These are phyloP conservation scores for Poecilobothrus nobilitatus DNA, from an alignment of 2,888 invertebrate species.

Conservation along the genomic window DNA sequence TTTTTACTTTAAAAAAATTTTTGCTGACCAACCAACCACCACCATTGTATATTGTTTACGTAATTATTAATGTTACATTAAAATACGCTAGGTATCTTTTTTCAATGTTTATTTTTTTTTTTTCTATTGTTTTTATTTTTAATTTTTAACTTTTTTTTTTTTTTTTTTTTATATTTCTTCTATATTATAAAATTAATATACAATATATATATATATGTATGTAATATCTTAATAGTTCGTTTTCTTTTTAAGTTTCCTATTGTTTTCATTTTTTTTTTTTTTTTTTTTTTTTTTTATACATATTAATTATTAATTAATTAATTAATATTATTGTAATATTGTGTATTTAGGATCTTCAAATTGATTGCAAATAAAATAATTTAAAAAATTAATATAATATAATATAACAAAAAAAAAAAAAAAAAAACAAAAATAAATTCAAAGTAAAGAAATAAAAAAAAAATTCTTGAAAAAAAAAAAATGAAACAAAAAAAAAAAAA, in stretches of 20 bases:
- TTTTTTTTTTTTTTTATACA: not conserved
- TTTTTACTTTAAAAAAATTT: too few relatives aligned
- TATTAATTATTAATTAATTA: too few relatives aligned
- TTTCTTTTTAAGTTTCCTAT: not conserved
- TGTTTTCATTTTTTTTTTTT: not conserved
- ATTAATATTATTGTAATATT: not conserved
- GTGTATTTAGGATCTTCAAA: constrained; percentile 4
- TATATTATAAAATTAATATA: too few relatives aligned
- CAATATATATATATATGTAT: not conserved
- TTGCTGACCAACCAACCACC: too few relatives aligned
- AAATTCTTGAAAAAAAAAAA: not conserved
- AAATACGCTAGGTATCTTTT: too few relatives aligned
- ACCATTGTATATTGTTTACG: too few relatives aligned
- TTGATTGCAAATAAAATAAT: not conserved
- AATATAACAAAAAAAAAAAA: not conserved
- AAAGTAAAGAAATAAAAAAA: not conserved
- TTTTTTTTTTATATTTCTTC: too few relatives aligned
- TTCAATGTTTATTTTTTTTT: too few relatives aligned
- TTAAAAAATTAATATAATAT: not conserved
- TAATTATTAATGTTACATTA: too few relatives aligned
- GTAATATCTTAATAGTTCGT: not conserved
- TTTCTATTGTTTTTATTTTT: too few relatives aligned
- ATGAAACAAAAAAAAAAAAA: not conserved
- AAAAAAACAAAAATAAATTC: not conserved
- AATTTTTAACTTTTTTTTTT: too few relatives aligned